These are phyloP conservation scores for Tuta absoluta DNA, from an alignment of 2,888 invertebrate genomes.

Conservation along the genomic window DNA sequence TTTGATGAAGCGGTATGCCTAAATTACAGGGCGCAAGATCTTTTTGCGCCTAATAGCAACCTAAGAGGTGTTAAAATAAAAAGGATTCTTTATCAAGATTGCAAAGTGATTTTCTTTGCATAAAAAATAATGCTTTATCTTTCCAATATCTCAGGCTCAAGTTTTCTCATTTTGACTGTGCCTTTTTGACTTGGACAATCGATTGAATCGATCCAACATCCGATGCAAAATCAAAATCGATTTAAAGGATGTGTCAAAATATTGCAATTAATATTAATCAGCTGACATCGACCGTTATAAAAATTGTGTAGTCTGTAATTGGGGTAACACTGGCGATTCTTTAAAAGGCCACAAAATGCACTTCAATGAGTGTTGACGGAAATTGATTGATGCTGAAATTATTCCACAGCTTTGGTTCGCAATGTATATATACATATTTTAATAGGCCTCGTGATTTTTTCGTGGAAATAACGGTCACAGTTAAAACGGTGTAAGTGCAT, in stretches of 20 bases:
- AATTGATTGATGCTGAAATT: conserved; percentile 22
- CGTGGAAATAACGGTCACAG: neutral
- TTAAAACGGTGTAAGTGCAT: neutral
- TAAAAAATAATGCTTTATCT: neutral
- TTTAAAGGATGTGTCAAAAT: conserved; percentile 35
- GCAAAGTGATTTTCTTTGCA: neutral
- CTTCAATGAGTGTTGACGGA: conserved; percentile 30
- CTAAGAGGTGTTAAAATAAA: neutral
- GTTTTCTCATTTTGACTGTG: no score
- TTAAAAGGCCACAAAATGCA: conserved; percentile 25
- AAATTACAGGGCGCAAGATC: conserved; percentile 27
- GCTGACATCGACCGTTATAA: conserved; percentile 46
- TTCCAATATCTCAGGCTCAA: neutral
- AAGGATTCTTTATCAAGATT: conserved; percentile 1
- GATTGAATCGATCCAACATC: conserved; percentile 7
- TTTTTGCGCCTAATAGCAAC: conserved; percentile 14
- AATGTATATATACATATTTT: neutral
- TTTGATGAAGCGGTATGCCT: conserved; percentile 5
- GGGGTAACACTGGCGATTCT: conserved; percentile 18
- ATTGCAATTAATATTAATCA: conserved; percentile 54
- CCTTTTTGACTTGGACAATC: conserved; percentile 8
- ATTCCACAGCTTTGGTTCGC: neutral
- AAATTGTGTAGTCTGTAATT: conserved; percentile 38
- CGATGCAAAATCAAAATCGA: conserved; percentile 3
- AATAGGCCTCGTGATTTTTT: neutral